Evolutionary conservation across 2,113 vertebrate genomes (phyloP), one percentile per base, ranked within the genome.

Genomic region (Gracilinanus agilis): DNA sequence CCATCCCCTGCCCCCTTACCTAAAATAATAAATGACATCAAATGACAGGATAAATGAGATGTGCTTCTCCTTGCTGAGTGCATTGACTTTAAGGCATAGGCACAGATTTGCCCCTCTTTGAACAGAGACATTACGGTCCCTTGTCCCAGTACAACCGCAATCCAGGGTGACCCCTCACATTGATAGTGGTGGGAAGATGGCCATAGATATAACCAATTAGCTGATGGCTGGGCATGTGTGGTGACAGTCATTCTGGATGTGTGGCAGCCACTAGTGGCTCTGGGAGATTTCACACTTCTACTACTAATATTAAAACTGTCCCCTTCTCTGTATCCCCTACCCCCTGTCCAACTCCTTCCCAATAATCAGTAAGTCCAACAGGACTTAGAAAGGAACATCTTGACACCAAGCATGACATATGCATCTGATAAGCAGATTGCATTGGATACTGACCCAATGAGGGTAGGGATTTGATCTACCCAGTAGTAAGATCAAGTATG

Each of bases 21-120:
- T 97, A 97, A 98, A 98, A 98, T 58, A 98, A 98, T 58, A 98
- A 98, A 98, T 96, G 96, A 97, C 91, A 97, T 97, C 97, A 98
- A 98, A 98, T 88, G 96, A 98, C 93, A 98, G 97, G 98, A 98
- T 98, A 98, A 98, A 98, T 98, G 98, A 96, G 99, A 99, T 99
- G 99, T 99, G 99, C 99, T 99, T 99, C 99, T 99, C 99, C 99
- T 99, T 99, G 99, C 99, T 99, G 97, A 99, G 99, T 99, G 99
- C 99, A 99, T 99, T 98, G 99, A 99, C 99, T 98, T 83, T 99
- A 99, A 99, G 99, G 99, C 99, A 99, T 99, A 99, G 99, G 99
- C 99, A 99, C 99, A 83, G 34, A 98, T 98, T 98, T 99, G 98
- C 98, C 98, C 99, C 99, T 99, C 99, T 99, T 99, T 99, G 98